Percentiles rank a stretch among this genome's conserved stretches.
phyloP scores from a whole-genome alignment of 2,113 vertebrate species.

The Phyllostomus discolor region DNA sequence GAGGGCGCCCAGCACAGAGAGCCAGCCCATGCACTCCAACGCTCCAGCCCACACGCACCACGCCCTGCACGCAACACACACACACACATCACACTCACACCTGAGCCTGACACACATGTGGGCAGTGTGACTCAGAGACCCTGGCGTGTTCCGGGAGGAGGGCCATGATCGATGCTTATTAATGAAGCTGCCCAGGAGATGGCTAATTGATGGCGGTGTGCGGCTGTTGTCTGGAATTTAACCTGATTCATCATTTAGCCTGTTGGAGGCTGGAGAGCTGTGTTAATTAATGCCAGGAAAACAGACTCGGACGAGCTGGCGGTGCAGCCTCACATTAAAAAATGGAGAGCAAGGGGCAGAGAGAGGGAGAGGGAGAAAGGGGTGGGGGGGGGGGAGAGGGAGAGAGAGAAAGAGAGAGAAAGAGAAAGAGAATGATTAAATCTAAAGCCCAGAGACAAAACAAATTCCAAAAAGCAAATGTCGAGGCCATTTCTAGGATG shows the following conservation, averaged over 20 bases:
- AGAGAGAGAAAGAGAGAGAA: not conserved
- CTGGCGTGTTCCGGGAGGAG: constrained; percentile 61
- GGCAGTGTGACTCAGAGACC: constrained; percentile 71
- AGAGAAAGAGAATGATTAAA: constrained; percentile 36
- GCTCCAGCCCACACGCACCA: not conserved
- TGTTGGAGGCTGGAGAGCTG: constrained; percentile 76
- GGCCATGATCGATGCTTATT: constrained; percentile 83
- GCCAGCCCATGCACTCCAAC: not conserved
- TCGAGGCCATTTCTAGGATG: constrained; percentile 78
- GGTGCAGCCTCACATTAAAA: constrained; percentile 45
- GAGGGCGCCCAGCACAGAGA: not conserved
- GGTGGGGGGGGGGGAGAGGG: not conserved
- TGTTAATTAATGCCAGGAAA: constrained; percentile 84
- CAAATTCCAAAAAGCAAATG: constrained; percentile 75
- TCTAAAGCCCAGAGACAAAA: constrained; percentile 68
- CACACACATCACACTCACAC: not conserved
- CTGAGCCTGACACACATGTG: constrained; percentile 17
- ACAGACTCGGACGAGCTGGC: constrained; percentile 75
- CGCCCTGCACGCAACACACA: too few species aligned
- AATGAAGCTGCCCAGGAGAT: constrained; percentile 83
- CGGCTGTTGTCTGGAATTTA: constrained; percentile 83
- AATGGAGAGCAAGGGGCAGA: constrained; percentile 22
- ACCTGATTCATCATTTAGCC: constrained; percentile 86
- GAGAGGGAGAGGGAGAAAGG: not conserved
- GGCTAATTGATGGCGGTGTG: constrained; percentile 85